phyloP scores from a whole-genome alignment of 2,113 vertebrate genomes.

The Heterotilapia buettikoferi region DNA sequence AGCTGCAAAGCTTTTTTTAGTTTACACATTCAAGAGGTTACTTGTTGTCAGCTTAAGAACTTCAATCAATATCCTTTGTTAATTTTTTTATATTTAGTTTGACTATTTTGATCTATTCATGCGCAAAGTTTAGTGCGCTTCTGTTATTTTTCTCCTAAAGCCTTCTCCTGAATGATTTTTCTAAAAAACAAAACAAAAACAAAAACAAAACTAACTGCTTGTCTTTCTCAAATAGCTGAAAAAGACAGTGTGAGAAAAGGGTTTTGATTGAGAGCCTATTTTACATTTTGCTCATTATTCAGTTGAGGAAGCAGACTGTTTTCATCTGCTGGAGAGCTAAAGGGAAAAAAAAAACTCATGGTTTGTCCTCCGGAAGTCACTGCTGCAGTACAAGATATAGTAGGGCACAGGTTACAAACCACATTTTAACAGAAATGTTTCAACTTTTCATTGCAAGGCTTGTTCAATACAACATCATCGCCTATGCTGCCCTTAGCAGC shows the following conservation, averaged over 20 bases:
- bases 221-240: fast-evolving
- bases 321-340: not conserved
- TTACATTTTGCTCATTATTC: not conserved
- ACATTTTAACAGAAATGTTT: not conserved
- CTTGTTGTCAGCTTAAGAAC: not conserved
- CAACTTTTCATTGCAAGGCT: not conserved
- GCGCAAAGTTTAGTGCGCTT: not conserved
- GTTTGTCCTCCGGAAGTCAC: not conserved
- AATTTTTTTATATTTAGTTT: not conserved
- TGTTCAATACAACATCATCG: constrained; percentile 43
- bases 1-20: not conserved
- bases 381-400: not conserved
- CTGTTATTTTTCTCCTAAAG: not conserved
- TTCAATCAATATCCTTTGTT: not conserved
- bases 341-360: not conserved
- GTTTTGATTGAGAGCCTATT: not conserved
- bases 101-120: not conserved
- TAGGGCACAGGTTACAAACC: not conserved
- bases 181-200: not conserved
- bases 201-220: not conserved
- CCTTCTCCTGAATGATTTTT: not conserved
- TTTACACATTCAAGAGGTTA: not conserved
- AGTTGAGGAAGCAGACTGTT: not conserved
- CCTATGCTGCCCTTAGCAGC: constrained; percentile 56
- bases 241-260: not conserved